Conservation (phyloP, 1,140 invertebrate species). For the Eulimnadia texana region DNA sequence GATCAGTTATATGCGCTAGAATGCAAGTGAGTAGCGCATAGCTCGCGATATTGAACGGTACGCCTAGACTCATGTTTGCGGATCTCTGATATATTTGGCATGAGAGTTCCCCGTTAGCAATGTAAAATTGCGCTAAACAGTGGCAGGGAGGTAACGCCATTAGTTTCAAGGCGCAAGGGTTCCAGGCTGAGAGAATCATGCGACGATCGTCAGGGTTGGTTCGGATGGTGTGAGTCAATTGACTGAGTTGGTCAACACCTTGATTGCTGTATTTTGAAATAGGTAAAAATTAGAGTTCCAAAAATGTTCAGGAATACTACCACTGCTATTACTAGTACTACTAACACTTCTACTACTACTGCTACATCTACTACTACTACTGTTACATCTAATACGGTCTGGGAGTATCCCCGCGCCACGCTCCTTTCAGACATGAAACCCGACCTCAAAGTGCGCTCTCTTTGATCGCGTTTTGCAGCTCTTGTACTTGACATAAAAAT, state of each 20-base stretch:
- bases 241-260: constrained; percentile 77
- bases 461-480: too few species aligned
- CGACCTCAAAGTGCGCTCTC: too few species aligned
- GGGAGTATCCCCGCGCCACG: too few species aligned
- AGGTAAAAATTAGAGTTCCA: too few species aligned
- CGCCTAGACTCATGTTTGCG: constrained; percentile 94
- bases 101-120: constrained; percentile 62
- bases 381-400: too few species aligned
- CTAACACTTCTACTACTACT: too few species aligned
- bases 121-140: constrained; percentile 88
- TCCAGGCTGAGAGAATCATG: constrained; percentile 93
- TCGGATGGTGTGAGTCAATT: constrained; percentile 63
- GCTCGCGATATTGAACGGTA: constrained; percentile 97
- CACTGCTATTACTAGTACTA: too few species aligned
- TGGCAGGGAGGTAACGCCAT: constrained; percentile 98
- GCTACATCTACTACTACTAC: too few species aligned
- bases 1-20: constrained; percentile 84
- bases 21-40: constrained; percentile 90
- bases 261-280: too few species aligned
- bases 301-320: too few species aligned
- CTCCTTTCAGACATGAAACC: too few species aligned
- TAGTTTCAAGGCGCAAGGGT: constrained; percentile 68
- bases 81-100: constrained; percentile 94
- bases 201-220: constrained; percentile 71
- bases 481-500: too few species aligned